Conservation (phyloP, 2,888 invertebrate species). For the Lacanobia oleracea region DNA sequence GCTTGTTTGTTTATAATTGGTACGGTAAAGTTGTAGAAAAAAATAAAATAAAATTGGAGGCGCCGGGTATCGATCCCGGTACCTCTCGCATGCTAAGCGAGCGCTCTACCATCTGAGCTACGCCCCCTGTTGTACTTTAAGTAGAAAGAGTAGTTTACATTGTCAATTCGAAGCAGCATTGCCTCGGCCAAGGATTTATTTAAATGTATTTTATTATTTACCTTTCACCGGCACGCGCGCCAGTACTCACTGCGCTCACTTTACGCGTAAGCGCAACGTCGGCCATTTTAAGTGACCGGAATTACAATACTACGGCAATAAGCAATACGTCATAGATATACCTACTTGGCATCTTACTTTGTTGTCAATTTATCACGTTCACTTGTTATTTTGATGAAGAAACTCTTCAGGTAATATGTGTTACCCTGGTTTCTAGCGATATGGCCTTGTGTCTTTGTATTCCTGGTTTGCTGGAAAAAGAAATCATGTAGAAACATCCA, state of each 20-base stretch:
- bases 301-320: not conserved
- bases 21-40: not conserved
- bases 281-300: not conserved
- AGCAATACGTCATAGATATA: not conserved
- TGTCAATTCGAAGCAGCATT: constrained; percentile 35
- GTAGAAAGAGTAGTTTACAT: constrained; percentile 37
- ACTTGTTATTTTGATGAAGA: not conserved
- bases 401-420: not conserved
- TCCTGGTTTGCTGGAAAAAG: no score
- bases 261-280: not conserved
- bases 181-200: constrained; percentile 33
- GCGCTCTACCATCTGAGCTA: constrained; percentile 91
- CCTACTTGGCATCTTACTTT: not conserved
- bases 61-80: constrained; percentile 89
- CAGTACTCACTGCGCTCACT: constrained; percentile 4
- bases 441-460: no score
- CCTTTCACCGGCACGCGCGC: constrained; percentile 20
- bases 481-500: not conserved
- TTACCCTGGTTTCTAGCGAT: not conserved
- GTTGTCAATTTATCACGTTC: not conserved
- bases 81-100: constrained; percentile 91
- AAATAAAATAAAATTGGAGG: constrained; percentile 78
- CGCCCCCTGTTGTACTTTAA: constrained; percentile 78
- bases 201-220: constrained; percentile 8
- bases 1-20: constrained; percentile 11